Evolutionary conservation across 2,888 invertebrate genomes (phyloP), one percentile per base, ranked within the genome.

Genomic region (Prostheceraeus crozeri): DNA sequence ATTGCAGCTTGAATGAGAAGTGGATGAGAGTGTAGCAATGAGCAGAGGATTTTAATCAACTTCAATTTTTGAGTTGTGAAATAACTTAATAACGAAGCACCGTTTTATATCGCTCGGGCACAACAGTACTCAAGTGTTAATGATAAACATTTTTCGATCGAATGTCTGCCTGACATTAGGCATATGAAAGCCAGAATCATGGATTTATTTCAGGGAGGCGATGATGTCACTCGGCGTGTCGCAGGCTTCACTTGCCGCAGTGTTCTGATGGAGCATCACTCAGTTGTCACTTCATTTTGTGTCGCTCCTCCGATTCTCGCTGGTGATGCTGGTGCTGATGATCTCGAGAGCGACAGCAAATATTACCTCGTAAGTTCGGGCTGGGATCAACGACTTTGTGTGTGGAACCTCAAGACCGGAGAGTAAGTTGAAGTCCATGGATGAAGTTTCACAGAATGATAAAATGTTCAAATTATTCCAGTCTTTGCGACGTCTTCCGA

Each of bases 211-310:
- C 64, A 72, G 71, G 70, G 70, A 30, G 70, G 68, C 61, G 73
- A 74, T 54, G 72, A 72, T 11, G 73, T 73, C 28, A 75, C 72
- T 16, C 75, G 75, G 60, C 66, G 76, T 27, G 76, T 75, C 31
- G 75, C 75, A 16, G 75, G 75, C 2, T 75, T 74, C 65, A 66
- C 72, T 33, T 72, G 74, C 64, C 71, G 71, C 63, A 69, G 68
- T 66, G 70, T 75, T 59, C 68, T 76, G 62, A 68, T 69, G 33
- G 72, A 72, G 55, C 75, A 76, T 65, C 66, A 64, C 27, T 72
- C 71, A 57, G 72, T 72, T 66, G 75, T 76, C 3, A 74, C 74
- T 30, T 71, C 72, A 60, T 63, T 76, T 52, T 71, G 71, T n/a
- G 67, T 72, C 14, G 67, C 75, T 4, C 70, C 69, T 10, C 64